These are phyloP conservation scores for Oxytorus armatus DNA, from an alignment of 2,888 invertebrate species.

Conservation along the genomic window DNA sequence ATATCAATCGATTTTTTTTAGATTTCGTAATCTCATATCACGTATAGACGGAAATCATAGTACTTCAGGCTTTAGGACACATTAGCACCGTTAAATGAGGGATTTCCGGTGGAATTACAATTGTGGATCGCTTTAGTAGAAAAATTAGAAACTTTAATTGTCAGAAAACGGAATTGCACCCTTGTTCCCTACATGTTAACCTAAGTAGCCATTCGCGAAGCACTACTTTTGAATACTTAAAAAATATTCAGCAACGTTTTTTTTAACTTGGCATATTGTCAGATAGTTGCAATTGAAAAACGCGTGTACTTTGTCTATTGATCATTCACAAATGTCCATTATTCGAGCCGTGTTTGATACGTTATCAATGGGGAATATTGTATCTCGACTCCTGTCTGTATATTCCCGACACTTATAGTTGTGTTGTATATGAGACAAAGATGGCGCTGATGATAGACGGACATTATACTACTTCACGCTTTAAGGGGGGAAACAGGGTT, in stretches of 20 bases:
- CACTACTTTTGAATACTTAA: neutral
- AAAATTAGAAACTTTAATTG: neutral
- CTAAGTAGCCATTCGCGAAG: neutral
- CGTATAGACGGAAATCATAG: neutral
- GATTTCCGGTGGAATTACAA: neutral
- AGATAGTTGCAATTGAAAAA: neutral
- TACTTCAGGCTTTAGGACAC: neutral
- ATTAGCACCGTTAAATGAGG: neutral
- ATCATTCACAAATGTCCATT: slow-evolving; percentile 7
- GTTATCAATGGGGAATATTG: slow-evolving; percentile 27
- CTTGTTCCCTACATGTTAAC: neutral
- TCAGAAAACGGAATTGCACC: neutral
- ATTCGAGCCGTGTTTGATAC: slow-evolving; percentile 24
- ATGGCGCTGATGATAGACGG: slow-evolving; percentile 34
- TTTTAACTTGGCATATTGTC: neutral
- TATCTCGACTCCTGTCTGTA: slow-evolving; percentile 15
- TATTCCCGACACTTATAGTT: slow-evolving; percentile 3
- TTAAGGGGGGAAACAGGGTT: no score
- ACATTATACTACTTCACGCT: neutral
- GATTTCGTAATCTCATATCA: neutral
- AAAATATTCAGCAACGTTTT: no score
- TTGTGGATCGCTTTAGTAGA: neutral
- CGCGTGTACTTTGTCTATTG: neutral
- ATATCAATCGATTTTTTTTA: neutral
- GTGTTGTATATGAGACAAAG: slow-evolving; percentile 22